These are phyloP conservation scores for Scaptomyza caliginosa DNA, from an alignment of 2,888 invertebrate species.

Conservation along the genomic window DNA sequence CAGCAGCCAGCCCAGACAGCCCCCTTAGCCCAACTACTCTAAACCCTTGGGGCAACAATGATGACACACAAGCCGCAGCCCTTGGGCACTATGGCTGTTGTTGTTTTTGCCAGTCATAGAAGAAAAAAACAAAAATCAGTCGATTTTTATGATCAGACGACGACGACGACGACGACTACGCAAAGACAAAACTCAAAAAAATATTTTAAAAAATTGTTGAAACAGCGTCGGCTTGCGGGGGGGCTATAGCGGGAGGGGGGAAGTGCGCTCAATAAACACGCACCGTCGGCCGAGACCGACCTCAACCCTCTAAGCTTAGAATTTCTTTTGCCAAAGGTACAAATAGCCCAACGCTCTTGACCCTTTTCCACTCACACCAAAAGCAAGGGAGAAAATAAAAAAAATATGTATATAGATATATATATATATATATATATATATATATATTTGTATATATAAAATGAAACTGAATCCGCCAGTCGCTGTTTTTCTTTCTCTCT, in stretches of 20 bases:
- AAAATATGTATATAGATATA: no score
- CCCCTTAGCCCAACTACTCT: not conserved
- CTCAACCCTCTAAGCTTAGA: conserved; percentile 27
- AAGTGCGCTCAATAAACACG: conserved; percentile 60
- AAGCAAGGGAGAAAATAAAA: conserved; percentile 5
- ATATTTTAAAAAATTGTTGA: conserved; percentile 17
- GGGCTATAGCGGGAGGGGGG: not conserved
- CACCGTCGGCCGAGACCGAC: conserved; percentile 22
- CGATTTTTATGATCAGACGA: conserved; percentile 60
- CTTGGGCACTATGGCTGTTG: conserved; percentile 14
- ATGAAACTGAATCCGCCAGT: conserved; percentile 32
- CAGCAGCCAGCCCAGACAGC: conserved; percentile 31
- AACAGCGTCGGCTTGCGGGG: conserved; percentile 53
- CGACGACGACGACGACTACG: conserved; percentile 4
- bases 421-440: not conserved
- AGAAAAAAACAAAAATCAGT: conserved; percentile 44
- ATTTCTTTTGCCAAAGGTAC: conserved; percentile 58
- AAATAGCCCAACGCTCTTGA: conserved; percentile 65
- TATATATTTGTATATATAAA: conserved; percentile 5
- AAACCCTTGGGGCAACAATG: conserved; percentile 9
- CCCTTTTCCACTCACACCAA: conserved; percentile 67
- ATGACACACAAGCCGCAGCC: conserved; percentile 36
- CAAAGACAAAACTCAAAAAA: conserved; percentile 40
- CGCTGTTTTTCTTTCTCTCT: conserved; percentile 29
- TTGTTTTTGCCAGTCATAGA: not conserved